Base-by-base conservation (phyloP, 2,797 vertebrate species). In the Octomys mimax region DNA sequence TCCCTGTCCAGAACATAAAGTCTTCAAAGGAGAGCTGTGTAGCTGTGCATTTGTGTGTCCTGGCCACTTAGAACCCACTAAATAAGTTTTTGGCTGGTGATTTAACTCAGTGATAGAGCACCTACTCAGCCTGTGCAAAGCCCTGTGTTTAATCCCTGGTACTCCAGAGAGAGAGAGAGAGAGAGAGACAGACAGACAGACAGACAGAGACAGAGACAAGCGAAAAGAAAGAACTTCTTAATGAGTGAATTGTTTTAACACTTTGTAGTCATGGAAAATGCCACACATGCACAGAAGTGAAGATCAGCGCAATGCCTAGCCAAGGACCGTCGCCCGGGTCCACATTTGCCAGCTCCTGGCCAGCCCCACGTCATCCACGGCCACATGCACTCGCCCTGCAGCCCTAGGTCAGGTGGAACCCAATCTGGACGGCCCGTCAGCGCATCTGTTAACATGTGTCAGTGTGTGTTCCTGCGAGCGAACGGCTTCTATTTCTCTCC, bases 261-360 rank as follows among this genome's bases (percentile, higher is more conserved):
- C 19, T 10, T n/a, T 77, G 88, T 83, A 73, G 36, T 79, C 54
- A 83, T 84, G 39, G 36, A 79, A 94, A 92, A 85, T 52, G 21
- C 21, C 52, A 78, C 64, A 59, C 0, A 49, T n/a, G 49, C 59
- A 93, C 22, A 52, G 84, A 80, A 24, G 54, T 46, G 12, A 54
- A 84, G n/a, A 90, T 42, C 0, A 66, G 14, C 46, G 18, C 13
- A 52, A 36, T 71, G 66, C 36, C 49, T 59, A 62, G 39, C 78
- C 59, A 57, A 85, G 42, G 77, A 57, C 28, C 49, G 81, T 46
- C 22, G 36, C 16, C 33, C 59, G 46, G 13, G 12, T 57, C n/a
- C 89, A 94, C 36, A 57, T 10, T 86, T 3, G 62, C 13, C 61
- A 77, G 71, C 7, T 19, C 26, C 46, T 2, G 12, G 52, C 22